A percentile compares a stretch with the other conserved stretches of the same genome.
Conservation (phyloP, 2,888 invertebrate species). For the Aphodius granarius region DNA sequence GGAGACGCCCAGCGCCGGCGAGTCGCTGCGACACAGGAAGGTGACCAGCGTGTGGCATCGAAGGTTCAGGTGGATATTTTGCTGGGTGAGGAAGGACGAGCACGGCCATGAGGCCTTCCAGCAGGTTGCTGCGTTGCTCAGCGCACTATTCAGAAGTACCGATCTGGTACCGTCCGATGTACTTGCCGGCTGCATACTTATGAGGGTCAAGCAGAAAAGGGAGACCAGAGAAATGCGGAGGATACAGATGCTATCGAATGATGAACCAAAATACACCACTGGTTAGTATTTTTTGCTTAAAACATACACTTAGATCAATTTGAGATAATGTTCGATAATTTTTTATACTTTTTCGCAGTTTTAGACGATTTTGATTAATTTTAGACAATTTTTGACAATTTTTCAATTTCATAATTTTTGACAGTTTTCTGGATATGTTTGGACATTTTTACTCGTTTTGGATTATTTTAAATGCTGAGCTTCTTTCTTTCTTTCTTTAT, state of each 20-base stretch:
- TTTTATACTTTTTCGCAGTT: too few relatives aligned
- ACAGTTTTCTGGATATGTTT: too few relatives aligned
- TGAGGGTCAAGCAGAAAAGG: slow-evolving; percentile 74
- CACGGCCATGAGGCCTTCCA: slow-evolving; percentile 78
- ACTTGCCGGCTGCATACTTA: slow-evolving; percentile 83
- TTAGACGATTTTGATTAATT: too few relatives aligned
- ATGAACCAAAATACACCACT: slow-evolving; percentile 67
- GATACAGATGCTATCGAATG: slow-evolving; percentile 64
- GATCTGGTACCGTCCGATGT: slow-evolving; percentile 89
- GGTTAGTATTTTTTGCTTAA: slow-evolving; percentile 51
- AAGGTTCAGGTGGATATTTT: slow-evolving; percentile 75
- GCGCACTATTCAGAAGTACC: slow-evolving; percentile 79
- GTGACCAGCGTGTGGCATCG: slow-evolving; percentile 75
- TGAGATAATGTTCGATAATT: too few relatives aligned
- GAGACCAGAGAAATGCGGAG: slow-evolving; percentile 72
- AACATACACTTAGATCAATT: too few relatives aligned
- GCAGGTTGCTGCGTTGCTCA: slow-evolving; percentile 76
- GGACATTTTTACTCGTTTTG: too few relatives aligned
- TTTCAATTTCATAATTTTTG: too few relatives aligned
- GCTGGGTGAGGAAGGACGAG: slow-evolving; percentile 72
- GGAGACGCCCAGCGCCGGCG: slow-evolving; percentile 57
- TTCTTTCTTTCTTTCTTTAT: too few relatives aligned
- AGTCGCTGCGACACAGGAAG: slow-evolving; percentile 63
- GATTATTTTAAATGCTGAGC: too few relatives aligned
- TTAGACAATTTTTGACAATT: too few relatives aligned